A percentile compares a stretch with the other conserved stretches of the same genome.
Evolutionary conservation across 2,797 vertebrate species (phyloP).

Genomic region (Streptopelia turtur): DNA sequence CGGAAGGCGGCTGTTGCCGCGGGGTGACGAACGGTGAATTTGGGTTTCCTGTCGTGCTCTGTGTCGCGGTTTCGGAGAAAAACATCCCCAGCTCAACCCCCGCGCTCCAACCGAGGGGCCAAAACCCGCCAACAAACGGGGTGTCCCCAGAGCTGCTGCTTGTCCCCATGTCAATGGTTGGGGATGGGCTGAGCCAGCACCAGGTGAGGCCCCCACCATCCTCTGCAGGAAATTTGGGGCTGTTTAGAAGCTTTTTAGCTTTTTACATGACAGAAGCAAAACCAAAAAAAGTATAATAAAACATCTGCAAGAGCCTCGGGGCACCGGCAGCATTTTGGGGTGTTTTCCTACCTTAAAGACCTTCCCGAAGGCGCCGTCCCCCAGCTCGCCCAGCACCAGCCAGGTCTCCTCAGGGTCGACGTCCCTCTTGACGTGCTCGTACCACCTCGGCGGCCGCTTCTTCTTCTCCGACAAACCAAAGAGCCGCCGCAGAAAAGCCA

Average conservation of each 20-base stretch:
- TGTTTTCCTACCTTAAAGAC: conserved; percentile 28
- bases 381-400: conserved; percentile 37
- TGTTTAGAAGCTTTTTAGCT: neutral
- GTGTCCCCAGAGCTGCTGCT: fast-evolving
- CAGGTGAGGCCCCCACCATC: fast-evolving
- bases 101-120: neutral
- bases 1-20: neutral
- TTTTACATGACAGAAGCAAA: fast-evolving
- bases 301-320: neutral
- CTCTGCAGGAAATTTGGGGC: neutral
- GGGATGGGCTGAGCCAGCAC: too few species aligned
- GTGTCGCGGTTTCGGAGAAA: neutral
- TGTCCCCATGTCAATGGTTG: fast-evolving
- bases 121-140: fast-evolving
- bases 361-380: conserved; percentile 8
- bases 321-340: fast-evolving
- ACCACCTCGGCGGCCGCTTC: neutral
- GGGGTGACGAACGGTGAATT: fast-evolving
- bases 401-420: conserved; percentile 10
- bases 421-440: neutral
- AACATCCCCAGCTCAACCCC: neutral
- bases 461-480: conserved; percentile 11
- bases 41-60: neutral
- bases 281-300: too few species aligned
- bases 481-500: conserved; percentile 36